A percentile compares a stretch with the other conserved stretches of the same genome.
Conservation (phyloP, 1,140 invertebrate genomes). For the Antheraea mylitta region DNA sequence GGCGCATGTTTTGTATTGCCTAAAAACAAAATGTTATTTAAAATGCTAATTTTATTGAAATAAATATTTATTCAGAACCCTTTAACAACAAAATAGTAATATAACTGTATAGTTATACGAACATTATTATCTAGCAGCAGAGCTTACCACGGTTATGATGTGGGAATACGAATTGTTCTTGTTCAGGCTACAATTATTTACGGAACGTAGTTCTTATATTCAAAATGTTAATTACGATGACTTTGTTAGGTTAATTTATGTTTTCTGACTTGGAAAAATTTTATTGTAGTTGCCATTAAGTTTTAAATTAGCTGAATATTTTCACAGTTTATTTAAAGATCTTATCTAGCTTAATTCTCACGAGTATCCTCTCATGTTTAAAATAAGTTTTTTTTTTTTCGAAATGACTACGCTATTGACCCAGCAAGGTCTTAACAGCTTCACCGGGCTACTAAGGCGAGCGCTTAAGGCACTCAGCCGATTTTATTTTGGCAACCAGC, state of each 20-base stretch:
- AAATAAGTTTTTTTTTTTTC: no score
- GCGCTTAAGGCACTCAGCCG: no score
- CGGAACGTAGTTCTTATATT: slow-evolving; percentile 36
- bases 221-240: slow-evolving; percentile 48
- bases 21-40: no score
- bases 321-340: not conserved
- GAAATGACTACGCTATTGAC: no score
- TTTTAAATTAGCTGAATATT: not conserved
- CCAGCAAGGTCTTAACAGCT: no score
- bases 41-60: not conserved
- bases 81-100: not conserved
- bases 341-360: slow-evolving; percentile 13
- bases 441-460: no score
- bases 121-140: slow-evolving; percentile 38
- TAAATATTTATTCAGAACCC: slow-evolving; percentile 7
- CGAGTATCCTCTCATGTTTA: slow-evolving; percentile 28
- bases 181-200: slow-evolving; percentile 45
- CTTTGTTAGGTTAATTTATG: not conserved
- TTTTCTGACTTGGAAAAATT: not conserved
- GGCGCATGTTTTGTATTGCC: no score
- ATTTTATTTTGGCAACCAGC: no score
- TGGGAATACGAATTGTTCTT: slow-evolving; percentile 46
- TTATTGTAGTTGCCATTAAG: not conserved
- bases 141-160: slow-evolving; percentile 54
- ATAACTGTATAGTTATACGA: slow-evolving; percentile 15